These are phyloP conservation scores for Beaufortia kweichowensis DNA, from an alignment of 2,113 vertebrate genomes.

Conservation along the genomic window DNA sequence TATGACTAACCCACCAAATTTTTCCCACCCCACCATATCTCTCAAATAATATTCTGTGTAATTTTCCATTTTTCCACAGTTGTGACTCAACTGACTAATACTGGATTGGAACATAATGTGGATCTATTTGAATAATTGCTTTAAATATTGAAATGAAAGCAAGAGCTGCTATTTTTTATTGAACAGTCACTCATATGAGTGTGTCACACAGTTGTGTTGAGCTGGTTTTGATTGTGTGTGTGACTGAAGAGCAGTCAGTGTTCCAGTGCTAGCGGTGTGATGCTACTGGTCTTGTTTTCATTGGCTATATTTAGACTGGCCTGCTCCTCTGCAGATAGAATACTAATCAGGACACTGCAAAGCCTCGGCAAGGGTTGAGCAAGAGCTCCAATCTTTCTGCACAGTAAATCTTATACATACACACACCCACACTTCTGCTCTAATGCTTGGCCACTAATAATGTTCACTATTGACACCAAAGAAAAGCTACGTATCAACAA, in stretches of 20 bases:
- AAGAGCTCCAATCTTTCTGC: slow-evolving; percentile 48
- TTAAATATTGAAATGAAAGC: too few species aligned
- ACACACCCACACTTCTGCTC: neutral
- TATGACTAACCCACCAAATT: too few species aligned
- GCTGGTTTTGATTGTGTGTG: neutral
- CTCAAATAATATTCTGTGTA: too few species aligned
- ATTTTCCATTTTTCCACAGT: too few species aligned
- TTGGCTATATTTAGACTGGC: slow-evolving; percentile 74
- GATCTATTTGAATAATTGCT: too few species aligned
- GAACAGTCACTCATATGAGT: too few species aligned
- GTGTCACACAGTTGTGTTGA: neutral
- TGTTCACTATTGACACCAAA: neutral
- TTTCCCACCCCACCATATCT: too few species aligned
- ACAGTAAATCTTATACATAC: slow-evolving; percentile 43
- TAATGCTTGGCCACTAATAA: neutral
- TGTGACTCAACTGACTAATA: too few species aligned
- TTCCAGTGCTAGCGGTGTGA: slow-evolving; percentile 36
- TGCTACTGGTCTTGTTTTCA: slow-evolving; percentile 65
- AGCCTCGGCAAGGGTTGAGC: slow-evolving; percentile 54
- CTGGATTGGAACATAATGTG: too few species aligned
- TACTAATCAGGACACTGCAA: slow-evolving; percentile 73
- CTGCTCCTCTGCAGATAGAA: slow-evolving; percentile 70
- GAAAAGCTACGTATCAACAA: neutral
- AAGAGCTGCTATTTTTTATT: too few species aligned
- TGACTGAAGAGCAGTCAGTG: slow-evolving; percentile 8